phyloP scores from a whole-genome alignment of 2,888 invertebrate genomes.

The Argyra leucocephala region DNA sequence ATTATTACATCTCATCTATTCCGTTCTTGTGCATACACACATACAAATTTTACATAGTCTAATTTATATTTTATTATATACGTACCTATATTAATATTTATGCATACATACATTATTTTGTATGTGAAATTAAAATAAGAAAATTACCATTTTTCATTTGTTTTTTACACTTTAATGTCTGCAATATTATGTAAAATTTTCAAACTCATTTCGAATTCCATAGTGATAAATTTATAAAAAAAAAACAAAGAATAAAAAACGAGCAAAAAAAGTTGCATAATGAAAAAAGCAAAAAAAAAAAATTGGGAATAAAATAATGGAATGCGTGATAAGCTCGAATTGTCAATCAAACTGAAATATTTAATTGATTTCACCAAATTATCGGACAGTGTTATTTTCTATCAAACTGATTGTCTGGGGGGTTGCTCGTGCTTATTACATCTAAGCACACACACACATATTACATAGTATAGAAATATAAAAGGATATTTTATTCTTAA shows the following conservation, averaged over 20 bases:
- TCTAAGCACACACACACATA: no score
- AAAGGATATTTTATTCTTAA: no score
- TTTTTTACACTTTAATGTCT: not conserved
- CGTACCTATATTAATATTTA: no score
- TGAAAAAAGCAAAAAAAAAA: not conserved
- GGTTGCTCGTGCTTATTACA: no score
- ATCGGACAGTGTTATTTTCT: not conserved
- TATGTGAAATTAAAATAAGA: not conserved
- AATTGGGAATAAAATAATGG: not conserved
- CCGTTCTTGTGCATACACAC: not conserved
- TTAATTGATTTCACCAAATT: conserved; percentile 6
- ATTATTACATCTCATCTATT: not conserved
- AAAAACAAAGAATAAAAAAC: not conserved
- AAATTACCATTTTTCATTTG: not conserved
- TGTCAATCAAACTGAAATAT: conserved; percentile 3
- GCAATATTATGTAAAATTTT: not conserved
- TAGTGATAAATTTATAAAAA: no score
- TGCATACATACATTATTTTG: not conserved
- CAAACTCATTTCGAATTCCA: not conserved
- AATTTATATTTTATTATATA: no score
- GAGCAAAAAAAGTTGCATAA: not conserved
- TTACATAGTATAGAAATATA: no score
- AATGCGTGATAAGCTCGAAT: conserved; percentile 1
- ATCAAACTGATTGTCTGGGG: not conserved
- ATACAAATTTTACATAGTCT: no score